Evolutionary conservation across 2,888 invertebrate species (phyloP), one percentile per base, ranked within the genome.

Genomic region (Eugnorisma glareosa): DNA sequence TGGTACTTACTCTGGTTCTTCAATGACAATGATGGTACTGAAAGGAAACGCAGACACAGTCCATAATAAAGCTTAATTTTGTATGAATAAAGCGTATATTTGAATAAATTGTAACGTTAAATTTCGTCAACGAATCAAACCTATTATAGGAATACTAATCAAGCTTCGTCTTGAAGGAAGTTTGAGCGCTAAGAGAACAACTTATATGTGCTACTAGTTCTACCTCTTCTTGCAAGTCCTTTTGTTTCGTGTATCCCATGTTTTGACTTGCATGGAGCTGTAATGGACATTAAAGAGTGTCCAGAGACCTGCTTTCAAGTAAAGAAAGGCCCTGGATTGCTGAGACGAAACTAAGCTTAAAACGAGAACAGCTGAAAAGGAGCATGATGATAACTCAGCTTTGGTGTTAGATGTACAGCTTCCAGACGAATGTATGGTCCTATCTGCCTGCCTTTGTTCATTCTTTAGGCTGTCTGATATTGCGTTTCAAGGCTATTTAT

Each of bases 181-280:
- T 57, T 54, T 74, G 40, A 45, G 10, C 13, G 2, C 13, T 64
- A 40, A 1, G 21, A 43, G 31, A 28, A 1, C 13, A 43, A 18
- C 35, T 61, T 40, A 59, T 51, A 82, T 78, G 82, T 85, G 83
- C 64, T 70, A 57, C 0, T 81, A 59, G 72, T 85, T 21, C 24
- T 86, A 15, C 80, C 82, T 10, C 7, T 82, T 6, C 0, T 68
- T 51, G 75, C 71, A n/a, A 85, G 79, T 48, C 82, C 86, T 15
- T 84, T 73, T 1, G 78, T 82, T 15, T 82, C 82, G 0, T 82
- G 82, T 31, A 37, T 73, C 5, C 78, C 82, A 31, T 82, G 75
- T 43, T 85, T 59, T 43, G 28, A 85, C 24, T 84, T 82, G 73
- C 31, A 54, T 85, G 40, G 75, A 21, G 59, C 18, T 18, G 64